Conservation (phyloP, 1,140 invertebrate genomes). For the Stratiolaelaps scimitus region DNA sequence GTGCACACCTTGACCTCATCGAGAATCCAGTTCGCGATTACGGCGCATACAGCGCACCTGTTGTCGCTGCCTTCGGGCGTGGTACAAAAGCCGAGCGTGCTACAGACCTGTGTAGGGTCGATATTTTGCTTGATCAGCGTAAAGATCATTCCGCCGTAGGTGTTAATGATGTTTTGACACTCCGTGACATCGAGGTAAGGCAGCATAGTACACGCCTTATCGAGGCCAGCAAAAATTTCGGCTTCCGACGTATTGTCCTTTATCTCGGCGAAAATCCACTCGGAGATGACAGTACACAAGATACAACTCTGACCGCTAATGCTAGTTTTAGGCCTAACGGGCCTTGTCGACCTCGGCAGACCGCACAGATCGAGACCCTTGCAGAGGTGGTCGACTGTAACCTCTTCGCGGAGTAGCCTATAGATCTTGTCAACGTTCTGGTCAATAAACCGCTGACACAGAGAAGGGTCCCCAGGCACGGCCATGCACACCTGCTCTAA, state of each 20-base stretch:
- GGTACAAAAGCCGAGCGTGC: neutral
- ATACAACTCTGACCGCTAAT: neutral
- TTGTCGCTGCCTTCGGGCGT: neutral
- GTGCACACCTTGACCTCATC: conserved; percentile 9
- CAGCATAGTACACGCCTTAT: neutral
- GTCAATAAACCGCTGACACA: neutral
- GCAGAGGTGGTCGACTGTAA: conserved; percentile 11
- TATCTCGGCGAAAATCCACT: too few species aligned
- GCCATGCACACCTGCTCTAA: neutral
- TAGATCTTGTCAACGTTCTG: neutral
- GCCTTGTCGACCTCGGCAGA: neutral
- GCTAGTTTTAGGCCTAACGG: neutral
- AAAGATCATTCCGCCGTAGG: neutral
- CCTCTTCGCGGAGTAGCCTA: neutral
- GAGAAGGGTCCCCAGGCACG: neutral
- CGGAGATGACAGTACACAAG: too few species aligned
- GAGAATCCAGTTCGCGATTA: neutral
- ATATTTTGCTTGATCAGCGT: neutral
- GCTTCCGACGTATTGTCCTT: neutral
- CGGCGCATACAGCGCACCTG: neutral
- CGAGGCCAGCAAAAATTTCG: neutral
- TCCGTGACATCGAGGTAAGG: neutral
- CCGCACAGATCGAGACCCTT: neutral
- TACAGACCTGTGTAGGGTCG: neutral
- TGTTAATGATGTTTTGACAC: conserved; percentile 8